Evolutionary conservation across 2,113 vertebrate genomes (phyloP).

Genomic region (Synchiropus splendidus): DNA sequence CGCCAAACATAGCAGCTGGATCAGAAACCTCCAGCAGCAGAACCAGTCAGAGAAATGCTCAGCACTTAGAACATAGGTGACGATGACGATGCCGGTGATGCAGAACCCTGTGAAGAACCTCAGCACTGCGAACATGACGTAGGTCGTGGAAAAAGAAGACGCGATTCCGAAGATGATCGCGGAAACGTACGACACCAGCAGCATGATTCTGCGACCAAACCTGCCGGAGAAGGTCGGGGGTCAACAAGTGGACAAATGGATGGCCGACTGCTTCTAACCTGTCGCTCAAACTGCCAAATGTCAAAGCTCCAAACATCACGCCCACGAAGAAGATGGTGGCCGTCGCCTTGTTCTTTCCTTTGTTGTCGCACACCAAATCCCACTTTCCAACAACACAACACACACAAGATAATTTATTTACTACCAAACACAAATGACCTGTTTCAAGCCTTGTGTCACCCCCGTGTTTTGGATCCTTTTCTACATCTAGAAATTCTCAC

Average conservation of each 20-base stretch:
- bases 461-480: too few relatives aligned
- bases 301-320: constrained; percentile 70
- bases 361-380: constrained; percentile 77
- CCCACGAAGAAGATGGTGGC: constrained; percentile 78
- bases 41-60: not conserved
- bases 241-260: too few relatives aligned
- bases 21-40: not conserved
- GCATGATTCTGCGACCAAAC: constrained; percentile 51
- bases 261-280: constrained; percentile 56
- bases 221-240: constrained; percentile 21
- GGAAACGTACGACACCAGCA: constrained; percentile 53
- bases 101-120: constrained; percentile 59
- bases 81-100: constrained; percentile 51
- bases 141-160: constrained; percentile 53
- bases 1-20: too few relatives aligned
- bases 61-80: constrained; percentile 49
- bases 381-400: constrained; percentile 54
- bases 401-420: not conserved
- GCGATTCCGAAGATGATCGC: constrained; percentile 38
- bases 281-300: constrained; percentile 75
- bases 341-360: constrained; percentile 64
- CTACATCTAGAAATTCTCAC: too few relatives aligned
- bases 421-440: not conserved
- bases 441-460: too few relatives aligned
- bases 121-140: constrained; percentile 42